Conservation (phyloP, 1,140 invertebrate species). For the Drosophila eugracilis region DNA sequence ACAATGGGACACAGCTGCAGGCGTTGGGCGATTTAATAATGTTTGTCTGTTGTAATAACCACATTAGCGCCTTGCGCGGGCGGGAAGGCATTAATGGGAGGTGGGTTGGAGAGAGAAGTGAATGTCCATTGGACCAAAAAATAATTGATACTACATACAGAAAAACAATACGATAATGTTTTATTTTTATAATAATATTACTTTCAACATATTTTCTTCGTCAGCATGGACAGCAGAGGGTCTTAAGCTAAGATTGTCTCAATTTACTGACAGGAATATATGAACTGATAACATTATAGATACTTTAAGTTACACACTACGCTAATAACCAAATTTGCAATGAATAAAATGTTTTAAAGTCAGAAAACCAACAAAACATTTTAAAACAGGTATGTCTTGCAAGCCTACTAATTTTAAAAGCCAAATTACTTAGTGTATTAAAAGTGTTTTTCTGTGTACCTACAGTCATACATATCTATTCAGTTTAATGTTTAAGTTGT, state of each 20-base stretch:
- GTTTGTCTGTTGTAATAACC: slow-evolving; percentile 55
- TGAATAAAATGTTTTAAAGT: too few relatives aligned
- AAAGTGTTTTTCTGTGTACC: slow-evolving; percentile 3
- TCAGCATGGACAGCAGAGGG: too few relatives aligned
- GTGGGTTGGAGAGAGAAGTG: slow-evolving; percentile 15
- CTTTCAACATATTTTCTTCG: not conserved
- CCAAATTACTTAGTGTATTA: too few relatives aligned
- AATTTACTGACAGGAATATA: too few relatives aligned
- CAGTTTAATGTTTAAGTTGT: slow-evolving; percentile 24
- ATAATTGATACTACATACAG: not conserved
- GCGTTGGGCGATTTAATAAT: slow-evolving; percentile 39
- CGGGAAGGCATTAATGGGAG: not conserved
- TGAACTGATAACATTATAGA: too few relatives aligned
- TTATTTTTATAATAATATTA: too few relatives aligned
- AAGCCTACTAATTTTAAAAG: too few relatives aligned
- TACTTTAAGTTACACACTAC: too few relatives aligned
- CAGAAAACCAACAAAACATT: too few relatives aligned
- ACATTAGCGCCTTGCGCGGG: slow-evolving; percentile 36
- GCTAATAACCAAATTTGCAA: too few relatives aligned
- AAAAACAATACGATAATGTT: not conserved
- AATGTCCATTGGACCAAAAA: slow-evolving; percentile 30
- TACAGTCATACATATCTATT: slow-evolving; percentile 7
- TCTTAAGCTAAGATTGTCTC: too few relatives aligned
- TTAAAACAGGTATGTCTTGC: too few relatives aligned
- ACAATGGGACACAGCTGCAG: slow-evolving; percentile 58